Base-by-base conservation (phyloP, 2,113 vertebrate genomes). In the Pogonocichla stellata region DNA sequence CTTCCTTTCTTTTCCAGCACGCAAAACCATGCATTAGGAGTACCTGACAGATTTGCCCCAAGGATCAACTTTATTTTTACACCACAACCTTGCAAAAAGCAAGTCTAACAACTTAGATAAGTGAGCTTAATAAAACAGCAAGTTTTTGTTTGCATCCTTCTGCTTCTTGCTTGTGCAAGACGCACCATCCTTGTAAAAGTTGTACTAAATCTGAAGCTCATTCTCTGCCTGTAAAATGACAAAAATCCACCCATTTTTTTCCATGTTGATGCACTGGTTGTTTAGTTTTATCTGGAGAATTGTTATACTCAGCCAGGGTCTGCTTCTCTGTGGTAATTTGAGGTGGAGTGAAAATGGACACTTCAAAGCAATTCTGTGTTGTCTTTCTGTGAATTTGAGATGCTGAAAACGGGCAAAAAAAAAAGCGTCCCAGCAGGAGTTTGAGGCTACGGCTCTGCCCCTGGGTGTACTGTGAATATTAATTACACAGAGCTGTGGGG, bases 121-220 rank as follows among this genome's bases (percentile, higher is more conserved):
- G 19, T 60, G 38, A 60, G 42, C 19, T 51, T 80, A 28, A 3
- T 10, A 19, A 31, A 84, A 12, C 12, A 40, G n/a, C 31, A 61
- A 4, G 5, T 42, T 61, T 73, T 72, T 6, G 1, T 56, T 17
- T 50, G 22, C 0, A 0, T 73, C 40, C 19, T n/a, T 43, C 43
- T 69, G 29, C n/a, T 85, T 50, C 48, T 47, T 51, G 24, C 16
- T 38, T 54, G 23, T 84, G 42, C 53, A 56, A 38, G 57, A 31
- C 11, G 42, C 40, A 12, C 45, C 1, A 1, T 80, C 54, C 25
- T 51, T 87, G 67, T 25, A 25, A 36, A 77, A 90, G 17, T 31
- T 25, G 7, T 1, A 34, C 28, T 64, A 60, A 71, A 72, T 58
- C 22, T 53, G 29, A 57, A 75, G 5, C 66, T 70, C 6, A 4